These are phyloP conservation scores for Eristalinus sepulchralis DNA, from an alignment of 2,888 invertebrate genomes.

Conservation along the genomic window DNA sequence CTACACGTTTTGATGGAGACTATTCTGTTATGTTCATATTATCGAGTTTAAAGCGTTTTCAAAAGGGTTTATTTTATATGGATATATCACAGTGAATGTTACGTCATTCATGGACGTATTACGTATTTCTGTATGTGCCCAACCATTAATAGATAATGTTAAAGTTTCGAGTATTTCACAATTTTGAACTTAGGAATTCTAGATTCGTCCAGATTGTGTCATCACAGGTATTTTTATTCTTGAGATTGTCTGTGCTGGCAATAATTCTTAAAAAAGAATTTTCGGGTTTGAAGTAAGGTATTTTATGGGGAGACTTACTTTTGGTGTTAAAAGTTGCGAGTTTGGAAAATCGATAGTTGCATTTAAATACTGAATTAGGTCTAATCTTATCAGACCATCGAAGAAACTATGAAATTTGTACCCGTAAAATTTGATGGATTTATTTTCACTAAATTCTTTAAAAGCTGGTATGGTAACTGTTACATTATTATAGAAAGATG, in stretches of 20 bases:
- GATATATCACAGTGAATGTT: background rate
- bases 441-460: background rate
- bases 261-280: background rate
- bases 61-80: background rate
- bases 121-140: background rate
- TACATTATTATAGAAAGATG: background rate
- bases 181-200: background rate
- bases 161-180: slow-evolving; percentile 5
- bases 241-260: too few species aligned
- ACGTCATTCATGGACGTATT: background rate
- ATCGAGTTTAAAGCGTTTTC: background rate
- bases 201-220: too few species aligned
- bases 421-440: background rate
- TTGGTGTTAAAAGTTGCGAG: background rate
- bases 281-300: background rate
- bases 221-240: too few species aligned
- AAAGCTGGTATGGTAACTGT: background rate
- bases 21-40: background rate
- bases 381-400: background rate
- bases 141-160: slow-evolving; percentile 11
- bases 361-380: background rate
- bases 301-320: background rate
- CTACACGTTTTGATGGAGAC: background rate
- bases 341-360: background rate
- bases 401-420: background rate